Conservation (phyloP, 2,888 invertebrate genomes). For the Eristalis pertinax region DNA sequence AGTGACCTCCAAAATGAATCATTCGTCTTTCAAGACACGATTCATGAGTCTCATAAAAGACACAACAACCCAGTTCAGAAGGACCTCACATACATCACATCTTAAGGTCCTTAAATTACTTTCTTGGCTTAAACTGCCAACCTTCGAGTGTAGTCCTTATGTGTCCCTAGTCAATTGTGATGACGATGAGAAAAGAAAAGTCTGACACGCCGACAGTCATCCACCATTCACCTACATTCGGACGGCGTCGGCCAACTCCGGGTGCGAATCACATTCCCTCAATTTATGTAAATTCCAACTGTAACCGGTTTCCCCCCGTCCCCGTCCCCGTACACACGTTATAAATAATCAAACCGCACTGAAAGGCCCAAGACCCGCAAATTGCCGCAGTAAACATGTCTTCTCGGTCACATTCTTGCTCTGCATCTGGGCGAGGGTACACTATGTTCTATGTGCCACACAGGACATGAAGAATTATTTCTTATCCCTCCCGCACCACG, state of each 20-base stretch:
- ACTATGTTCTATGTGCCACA: not conserved
- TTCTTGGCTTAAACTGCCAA: not conserved
- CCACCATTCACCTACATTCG: not conserved
- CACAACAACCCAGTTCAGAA: not conserved
- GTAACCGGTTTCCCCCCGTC: not conserved
- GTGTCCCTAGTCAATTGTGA: not conserved
- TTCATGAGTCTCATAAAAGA: not conserved
- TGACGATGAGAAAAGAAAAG: not conserved
- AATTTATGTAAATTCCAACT: not conserved
- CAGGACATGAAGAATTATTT: constrained; percentile 40
- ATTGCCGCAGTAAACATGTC: constrained; percentile 20
- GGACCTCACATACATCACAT: not conserved
- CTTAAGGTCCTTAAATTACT: not conserved
- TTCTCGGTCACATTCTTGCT: not conserved
- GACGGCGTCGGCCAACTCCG: not conserved
- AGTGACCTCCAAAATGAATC: not conserved
- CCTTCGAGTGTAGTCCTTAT: not conserved
- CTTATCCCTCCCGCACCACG: not conserved
- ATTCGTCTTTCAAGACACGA: not conserved
- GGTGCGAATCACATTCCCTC: not conserved
- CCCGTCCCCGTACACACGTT: not conserved
- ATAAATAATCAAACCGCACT: not conserved
- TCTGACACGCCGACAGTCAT: not conserved
- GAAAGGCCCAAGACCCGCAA: constrained; percentile 4
- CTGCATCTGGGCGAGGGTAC: not conserved